Percentiles rank a stretch among this genome's conserved stretches.
Evolutionary conservation across 2,797 vertebrate genomes (phyloP).

Genomic region (Oryzias dopingdopingensis): DNA sequence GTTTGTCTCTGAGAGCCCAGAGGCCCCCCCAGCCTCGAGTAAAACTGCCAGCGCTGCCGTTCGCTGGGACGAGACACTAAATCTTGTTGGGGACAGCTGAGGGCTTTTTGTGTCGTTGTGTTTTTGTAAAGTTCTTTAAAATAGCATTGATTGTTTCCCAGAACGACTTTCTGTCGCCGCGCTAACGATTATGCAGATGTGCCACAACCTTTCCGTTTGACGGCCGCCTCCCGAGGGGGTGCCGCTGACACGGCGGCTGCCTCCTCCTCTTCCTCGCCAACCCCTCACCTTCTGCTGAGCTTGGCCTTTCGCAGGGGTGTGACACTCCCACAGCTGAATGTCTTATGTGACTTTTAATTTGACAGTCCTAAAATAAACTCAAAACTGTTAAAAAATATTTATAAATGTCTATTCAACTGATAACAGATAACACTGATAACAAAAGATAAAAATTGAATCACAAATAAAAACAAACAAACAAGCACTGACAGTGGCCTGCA

Average conservation of each 20-base stretch:
- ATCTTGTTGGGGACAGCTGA: slow-evolving; percentile 62
- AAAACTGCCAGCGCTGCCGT: slow-evolving; percentile 52
- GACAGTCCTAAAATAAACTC: too few relatives aligned
- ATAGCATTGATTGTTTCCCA: slow-evolving; percentile 79
- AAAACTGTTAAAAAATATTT: too few relatives aligned
- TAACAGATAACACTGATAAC: too few relatives aligned
- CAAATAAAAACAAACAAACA: too few relatives aligned
- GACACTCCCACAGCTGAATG: neutral
- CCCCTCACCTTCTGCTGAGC: slow-evolving; percentile 37
- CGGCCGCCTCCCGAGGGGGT: slow-evolving; percentile 50
- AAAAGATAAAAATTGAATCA: too few relatives aligned
- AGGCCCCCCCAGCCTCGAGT: slow-evolving; percentile 16
- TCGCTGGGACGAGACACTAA: slow-evolving; percentile 41
- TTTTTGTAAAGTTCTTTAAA: slow-evolving; percentile 72
- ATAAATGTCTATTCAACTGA: too few relatives aligned
- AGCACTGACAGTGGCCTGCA: too few relatives aligned
- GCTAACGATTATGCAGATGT: slow-evolving; percentile 79
- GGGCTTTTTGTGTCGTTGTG: slow-evolving; percentile 36
- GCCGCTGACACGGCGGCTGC: slow-evolving; percentile 43
- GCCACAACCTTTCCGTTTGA: slow-evolving; percentile 77
- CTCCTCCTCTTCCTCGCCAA: neutral
- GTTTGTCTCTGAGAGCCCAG: slow-evolving; percentile 30
- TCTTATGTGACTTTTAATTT: too few relatives aligned
- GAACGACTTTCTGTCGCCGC: slow-evolving; percentile 76
- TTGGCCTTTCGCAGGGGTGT: slow-evolving; percentile 24